These are phyloP conservation scores for Archilochus colubris DNA, from an alignment of 2,113 vertebrate genomes.

Conservation along the genomic window DNA sequence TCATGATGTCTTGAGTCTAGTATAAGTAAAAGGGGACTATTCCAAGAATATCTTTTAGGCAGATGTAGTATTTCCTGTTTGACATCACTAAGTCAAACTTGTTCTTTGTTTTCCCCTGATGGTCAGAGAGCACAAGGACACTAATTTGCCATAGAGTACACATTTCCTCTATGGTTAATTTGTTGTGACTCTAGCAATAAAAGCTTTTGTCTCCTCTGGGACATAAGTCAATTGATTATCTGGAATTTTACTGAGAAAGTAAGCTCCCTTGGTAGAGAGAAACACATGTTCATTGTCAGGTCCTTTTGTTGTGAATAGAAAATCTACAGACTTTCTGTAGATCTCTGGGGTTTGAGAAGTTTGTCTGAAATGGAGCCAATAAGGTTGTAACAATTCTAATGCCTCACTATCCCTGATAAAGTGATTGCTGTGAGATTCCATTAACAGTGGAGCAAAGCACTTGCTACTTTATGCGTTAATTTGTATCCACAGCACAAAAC, in stretches of 20 bases:
- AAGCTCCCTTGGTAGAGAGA: neutral
- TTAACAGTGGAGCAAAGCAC: neutral
- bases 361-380: neutral
- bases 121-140: neutral
- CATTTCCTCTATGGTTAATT: neutral
- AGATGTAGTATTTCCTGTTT: neutral
- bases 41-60: neutral
- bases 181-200: neutral
- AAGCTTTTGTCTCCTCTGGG: neutral
- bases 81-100: neutral
- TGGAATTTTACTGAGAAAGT: neutral
- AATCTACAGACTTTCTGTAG: neutral
- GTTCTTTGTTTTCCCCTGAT: neutral
- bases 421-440: neutral
- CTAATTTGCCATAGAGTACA: neutral
- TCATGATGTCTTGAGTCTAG: neutral
- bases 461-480: neutral
- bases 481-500: neutral
- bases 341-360: neutral
- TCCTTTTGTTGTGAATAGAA: neutral
- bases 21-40: neutral
- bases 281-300: neutral
- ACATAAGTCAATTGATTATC: neutral
- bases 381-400: neutral
- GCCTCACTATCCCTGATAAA: neutral